Evolutionary conservation across 53 echinoderm and acorn worm genomes (phyloP).

Genomic region (Holothuria leucospilota): DNA sequence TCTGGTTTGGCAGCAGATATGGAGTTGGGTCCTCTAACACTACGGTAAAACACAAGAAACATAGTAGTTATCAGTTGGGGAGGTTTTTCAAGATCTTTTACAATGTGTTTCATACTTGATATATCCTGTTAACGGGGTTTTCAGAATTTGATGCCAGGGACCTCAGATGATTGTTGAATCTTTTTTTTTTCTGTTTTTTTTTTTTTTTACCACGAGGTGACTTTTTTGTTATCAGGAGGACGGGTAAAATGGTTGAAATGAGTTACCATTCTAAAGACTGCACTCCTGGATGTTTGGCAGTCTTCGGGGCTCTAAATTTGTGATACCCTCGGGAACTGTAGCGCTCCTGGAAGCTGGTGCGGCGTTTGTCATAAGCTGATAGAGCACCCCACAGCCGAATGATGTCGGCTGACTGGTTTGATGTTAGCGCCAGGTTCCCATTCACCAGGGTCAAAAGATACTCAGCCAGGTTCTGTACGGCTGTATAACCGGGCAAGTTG

Average conservation of each 20-base stretch:
- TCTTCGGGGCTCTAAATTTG: slow-evolving; percentile 35
- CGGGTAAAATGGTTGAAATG: slow-evolving; percentile 4
- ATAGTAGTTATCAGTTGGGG: too few species aligned
- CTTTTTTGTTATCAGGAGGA: background rate
- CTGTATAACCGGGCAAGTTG: slow-evolving; percentile 60
- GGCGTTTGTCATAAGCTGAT: slow-evolving; percentile 22
- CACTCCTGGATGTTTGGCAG: slow-evolving; percentile 39
- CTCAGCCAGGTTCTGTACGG: slow-evolving; percentile 54
- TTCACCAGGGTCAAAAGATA: slow-evolving; percentile 39
- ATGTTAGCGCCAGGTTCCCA: slow-evolving; percentile 46
- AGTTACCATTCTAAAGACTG: slow-evolving; percentile 55
- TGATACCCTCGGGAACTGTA: slow-evolving; percentile 31
- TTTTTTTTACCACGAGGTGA: too few species aligned
- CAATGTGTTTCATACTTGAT: too few species aligned
- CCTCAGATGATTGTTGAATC: too few species aligned
- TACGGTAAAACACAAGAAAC: too few species aligned
- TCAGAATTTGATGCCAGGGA: too few species aligned
- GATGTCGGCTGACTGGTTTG: slow-evolving; percentile 37
- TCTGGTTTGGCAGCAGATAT: background rate
- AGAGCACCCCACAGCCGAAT: slow-evolving; percentile 48
- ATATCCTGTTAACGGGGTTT: too few species aligned
- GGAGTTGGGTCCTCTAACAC: background rate
- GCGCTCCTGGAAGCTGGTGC: slow-evolving; percentile 41
- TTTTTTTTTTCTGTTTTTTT: background rate
- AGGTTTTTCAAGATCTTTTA: too few species aligned